Evolutionary conservation across 2,113 vertebrate species (phyloP), one percentile per base, ranked within the genome.

Genomic region (Ornithorhynchus anatinus): DNA sequence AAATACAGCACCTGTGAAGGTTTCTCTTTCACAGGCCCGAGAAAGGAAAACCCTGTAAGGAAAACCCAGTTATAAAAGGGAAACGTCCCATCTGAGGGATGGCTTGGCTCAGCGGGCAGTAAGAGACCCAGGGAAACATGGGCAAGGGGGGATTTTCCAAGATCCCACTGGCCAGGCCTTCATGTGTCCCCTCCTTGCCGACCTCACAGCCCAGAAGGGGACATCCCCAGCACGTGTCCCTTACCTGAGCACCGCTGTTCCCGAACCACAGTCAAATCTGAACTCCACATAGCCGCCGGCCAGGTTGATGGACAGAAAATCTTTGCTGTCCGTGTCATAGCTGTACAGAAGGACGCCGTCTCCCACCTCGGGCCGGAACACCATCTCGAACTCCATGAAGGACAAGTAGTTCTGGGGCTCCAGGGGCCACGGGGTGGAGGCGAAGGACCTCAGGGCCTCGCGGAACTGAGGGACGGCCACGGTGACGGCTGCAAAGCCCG

Each of bases 231-330:
- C 31, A 29, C 62, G 27, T 0, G 5, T 13, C 9, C 9, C 36
- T 85, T 86, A 97, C 97, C 97, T 96, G 88, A 99, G 96, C 4
- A 94, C 59, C 9, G 95, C 92, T 0, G 93, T 94, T 51, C 97
- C 98, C 7, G 98, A 98, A 57, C 98, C 97, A 11, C 98, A 99
- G 92, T 99, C 97, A 13, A 99, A 99, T 78, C 95, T 94, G 90
- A 99, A 96, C 81, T 98, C 96, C 81, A 99, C 91, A 0, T 94
- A 94, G 85, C 95, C 86, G 37, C 87, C 89, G 48, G 89, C 92
- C 86, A 99, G 81, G 62, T 68, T 94, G 79, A 99, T 89, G 33
- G 96, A 95, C 72, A 99, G 85, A 79, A 98, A 99, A 78, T 99
- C 98, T 37, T 91, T 95, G 69, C 96, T 99, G 85, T 67, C 84